These are phyloP conservation scores for Alauda arvensis DNA, from an alignment of 2,797 vertebrate species.

Conservation along the genomic window DNA sequence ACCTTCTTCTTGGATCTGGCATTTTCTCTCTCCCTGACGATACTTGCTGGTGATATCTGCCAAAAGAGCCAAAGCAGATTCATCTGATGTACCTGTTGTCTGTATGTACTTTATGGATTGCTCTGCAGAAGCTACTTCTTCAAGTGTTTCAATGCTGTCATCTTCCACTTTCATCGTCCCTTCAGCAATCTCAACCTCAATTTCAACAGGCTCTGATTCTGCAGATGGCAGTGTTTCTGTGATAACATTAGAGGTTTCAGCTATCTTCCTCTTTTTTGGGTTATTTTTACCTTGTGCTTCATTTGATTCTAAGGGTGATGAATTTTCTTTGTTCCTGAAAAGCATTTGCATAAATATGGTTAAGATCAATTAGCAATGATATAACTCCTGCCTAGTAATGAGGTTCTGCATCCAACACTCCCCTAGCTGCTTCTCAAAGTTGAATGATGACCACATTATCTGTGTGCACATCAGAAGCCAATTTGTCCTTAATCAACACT, in stretches of 20 bases:
- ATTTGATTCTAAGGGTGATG: conserved; percentile 67
- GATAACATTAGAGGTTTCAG: conserved; percentile 92
- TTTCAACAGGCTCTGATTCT: conserved; percentile 88
- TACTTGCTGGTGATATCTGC: conserved; percentile 98
- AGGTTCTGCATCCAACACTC: background rate
- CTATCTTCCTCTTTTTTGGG: conserved; percentile 89
- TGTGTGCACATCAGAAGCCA: background rate
- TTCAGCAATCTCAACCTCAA: conserved; percentile 88
- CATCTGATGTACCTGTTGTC: conserved; percentile 81
- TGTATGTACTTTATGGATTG: conserved; percentile 82
- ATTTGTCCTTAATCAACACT: background rate
- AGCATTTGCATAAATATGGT: background rate
- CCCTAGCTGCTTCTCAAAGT: background rate
- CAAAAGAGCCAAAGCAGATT: conserved; percentile 92
- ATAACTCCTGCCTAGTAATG: background rate
- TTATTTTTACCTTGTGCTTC: conserved; percentile 70
- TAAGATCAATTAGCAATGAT: background rate
- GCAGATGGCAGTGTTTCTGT: conserved; percentile 88
- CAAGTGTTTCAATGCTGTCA: conserved; percentile 72
- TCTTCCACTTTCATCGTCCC: conserved; percentile 83
- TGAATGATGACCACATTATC: background rate
- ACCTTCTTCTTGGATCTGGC: conserved; percentile 75
- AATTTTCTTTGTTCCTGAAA: conserved; percentile 80
- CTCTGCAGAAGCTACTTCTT: conserved; percentile 83
- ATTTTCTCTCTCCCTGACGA: conserved; percentile 84